These are phyloP conservation scores for Trichogramma pretiosum DNA, from an alignment of 1,140 invertebrate species.

Conservation along the genomic window DNA sequence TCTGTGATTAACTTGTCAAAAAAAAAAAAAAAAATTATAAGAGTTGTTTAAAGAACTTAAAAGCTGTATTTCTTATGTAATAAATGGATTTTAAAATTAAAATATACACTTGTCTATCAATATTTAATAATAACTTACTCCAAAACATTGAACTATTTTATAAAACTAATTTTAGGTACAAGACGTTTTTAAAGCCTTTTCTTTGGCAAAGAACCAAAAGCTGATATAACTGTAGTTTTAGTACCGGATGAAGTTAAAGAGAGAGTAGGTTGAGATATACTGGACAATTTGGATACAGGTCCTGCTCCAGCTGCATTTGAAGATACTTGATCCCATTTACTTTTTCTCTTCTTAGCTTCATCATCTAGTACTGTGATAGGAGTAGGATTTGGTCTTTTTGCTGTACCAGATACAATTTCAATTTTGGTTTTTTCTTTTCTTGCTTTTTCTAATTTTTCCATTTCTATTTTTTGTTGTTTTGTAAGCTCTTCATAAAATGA, in stretches of 20 bases:
- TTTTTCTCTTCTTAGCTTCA: slow-evolving; percentile 67
- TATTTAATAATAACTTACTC: no score
- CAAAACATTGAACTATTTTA: no score
- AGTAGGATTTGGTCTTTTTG: slow-evolving; percentile 52
- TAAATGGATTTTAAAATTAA: no score
- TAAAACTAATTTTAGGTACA: no score
- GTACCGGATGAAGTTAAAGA: slow-evolving; percentile 70
- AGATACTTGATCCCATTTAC: slow-evolving; percentile 84
- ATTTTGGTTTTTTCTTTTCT: slow-evolving; percentile 83
- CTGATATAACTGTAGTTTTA: slow-evolving; percentile 79
- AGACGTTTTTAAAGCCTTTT: slow-evolving; percentile 54
- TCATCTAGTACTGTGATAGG: slow-evolving; percentile 48
- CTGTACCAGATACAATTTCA: slow-evolving; percentile 78
- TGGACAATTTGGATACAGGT: slow-evolving; percentile 41
- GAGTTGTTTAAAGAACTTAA: no score
- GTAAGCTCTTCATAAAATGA: slow-evolving; percentile 90
- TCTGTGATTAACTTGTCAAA: no score
- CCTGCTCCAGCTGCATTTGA: slow-evolving; percentile 36
- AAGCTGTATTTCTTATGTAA: no score
- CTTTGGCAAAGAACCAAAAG: slow-evolving; percentile 78
- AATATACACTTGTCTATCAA: no score
- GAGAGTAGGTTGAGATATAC: slow-evolving; percentile 48
- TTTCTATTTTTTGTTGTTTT: slow-evolving; percentile 80
- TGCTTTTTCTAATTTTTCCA: slow-evolving; percentile 87
- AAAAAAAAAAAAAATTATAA: no score